Percentiles rank a stretch among this genome's conserved stretches.
Evolutionary conservation across 2,113 vertebrate genomes (phyloP).

Genomic region (Theropithecus gelada): DNA sequence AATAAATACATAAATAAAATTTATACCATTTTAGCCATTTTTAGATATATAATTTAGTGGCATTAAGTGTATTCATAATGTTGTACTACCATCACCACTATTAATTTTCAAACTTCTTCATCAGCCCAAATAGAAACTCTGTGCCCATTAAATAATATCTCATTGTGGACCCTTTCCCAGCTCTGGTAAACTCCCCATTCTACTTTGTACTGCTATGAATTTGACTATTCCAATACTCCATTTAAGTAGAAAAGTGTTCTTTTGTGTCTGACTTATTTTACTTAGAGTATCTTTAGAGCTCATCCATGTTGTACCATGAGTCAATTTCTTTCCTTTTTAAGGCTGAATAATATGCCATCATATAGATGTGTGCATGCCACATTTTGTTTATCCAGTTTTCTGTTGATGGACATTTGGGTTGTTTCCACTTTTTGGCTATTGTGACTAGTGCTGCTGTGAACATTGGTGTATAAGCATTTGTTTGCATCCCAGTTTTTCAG

Average conservation of each 20-base stretch:
- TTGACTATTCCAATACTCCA: neutral
- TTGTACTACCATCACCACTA: neutral
- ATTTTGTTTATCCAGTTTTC: neutral
- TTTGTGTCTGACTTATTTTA: neutral
- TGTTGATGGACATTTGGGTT: neutral
- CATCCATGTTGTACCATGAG: neutral
- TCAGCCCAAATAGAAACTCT: neutral
- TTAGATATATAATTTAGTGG: neutral
- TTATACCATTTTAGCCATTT: neutral
- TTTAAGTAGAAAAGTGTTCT: neutral
- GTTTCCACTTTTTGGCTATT: neutral
- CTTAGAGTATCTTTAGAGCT: neutral
- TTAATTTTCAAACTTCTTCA: neutral
- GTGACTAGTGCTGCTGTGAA: neutral
- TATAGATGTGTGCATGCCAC: neutral
- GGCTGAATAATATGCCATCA: neutral
- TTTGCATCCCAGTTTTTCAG: neutral
- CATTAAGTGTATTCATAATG: neutral
- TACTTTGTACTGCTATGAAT: neutral
- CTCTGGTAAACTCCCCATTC: neutral
- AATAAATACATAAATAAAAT: too few relatives aligned
- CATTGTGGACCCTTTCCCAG: neutral
- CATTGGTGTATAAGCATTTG: neutral
- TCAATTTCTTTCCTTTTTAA: neutral
- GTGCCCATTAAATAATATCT: neutral